phyloP scores from a whole-genome alignment of 1,140 invertebrate species.

The Drosophila simulans region DNA sequence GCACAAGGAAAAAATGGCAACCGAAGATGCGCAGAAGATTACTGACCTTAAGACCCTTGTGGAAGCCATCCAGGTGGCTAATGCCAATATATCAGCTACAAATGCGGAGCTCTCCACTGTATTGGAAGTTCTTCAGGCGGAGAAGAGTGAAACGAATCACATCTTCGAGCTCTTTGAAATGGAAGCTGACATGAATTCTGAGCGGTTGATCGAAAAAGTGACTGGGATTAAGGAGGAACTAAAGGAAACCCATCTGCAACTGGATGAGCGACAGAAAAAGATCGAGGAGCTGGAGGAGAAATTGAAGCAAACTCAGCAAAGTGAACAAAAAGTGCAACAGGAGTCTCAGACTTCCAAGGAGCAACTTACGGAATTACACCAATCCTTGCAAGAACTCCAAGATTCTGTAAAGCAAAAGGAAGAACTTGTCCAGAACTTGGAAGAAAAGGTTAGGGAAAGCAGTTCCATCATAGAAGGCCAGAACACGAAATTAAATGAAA shows the following conservation, averaged over 20 bases:
- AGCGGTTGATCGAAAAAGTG: constrained; percentile 66
- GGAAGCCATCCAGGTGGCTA: constrained; percentile 68
- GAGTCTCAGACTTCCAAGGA: constrained; percentile 32
- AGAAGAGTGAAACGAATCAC: constrained; percentile 75
- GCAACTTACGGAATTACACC: constrained; percentile 45
- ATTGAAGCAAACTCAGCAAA: constrained; percentile 27
- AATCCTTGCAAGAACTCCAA: constrained; percentile 48
- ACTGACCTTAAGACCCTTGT: constrained; percentile 63
- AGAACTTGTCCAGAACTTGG: not conserved
- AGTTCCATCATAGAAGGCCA: not conserved
- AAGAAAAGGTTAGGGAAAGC: constrained; percentile 1
- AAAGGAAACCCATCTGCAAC: constrained; percentile 50
- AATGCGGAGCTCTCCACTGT: constrained; percentile 72
- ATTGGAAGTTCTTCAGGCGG: constrained; percentile 68
- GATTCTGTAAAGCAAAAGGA: constrained; percentile 36
- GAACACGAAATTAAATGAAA: constrained; percentile 6
- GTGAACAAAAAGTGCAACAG: constrained; percentile 34
- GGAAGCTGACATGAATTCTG: constrained; percentile 75
- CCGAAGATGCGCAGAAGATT: constrained; percentile 74
- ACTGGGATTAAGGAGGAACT: constrained; percentile 69
- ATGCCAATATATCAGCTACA: constrained; percentile 73
- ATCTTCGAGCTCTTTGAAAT: constrained; percentile 83
- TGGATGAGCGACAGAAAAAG: constrained; percentile 25
- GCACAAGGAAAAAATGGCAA: constrained; percentile 65
- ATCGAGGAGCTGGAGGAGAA: constrained; percentile 20